A percentile compares a stretch with the other conserved stretches of the same genome.
These are phyloP conservation scores for Steinernema scapterisci DNA, from an alignment of 2,888 invertebrate genomes.

Conservation along the genomic window DNA sequence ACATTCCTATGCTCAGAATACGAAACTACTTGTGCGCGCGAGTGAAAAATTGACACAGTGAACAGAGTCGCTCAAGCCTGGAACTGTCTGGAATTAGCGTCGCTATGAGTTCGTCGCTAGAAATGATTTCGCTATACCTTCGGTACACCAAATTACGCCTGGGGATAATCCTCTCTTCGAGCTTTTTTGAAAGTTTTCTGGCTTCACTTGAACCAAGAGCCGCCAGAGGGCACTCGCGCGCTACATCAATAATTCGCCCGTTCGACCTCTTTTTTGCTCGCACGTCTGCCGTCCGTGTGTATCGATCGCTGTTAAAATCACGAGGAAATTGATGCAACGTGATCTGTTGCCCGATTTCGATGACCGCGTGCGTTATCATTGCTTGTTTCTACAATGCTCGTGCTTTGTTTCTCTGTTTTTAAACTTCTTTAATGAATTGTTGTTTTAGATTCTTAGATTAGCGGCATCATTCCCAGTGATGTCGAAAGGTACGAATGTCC, in stretches of 20 bases:
- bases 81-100: too few species aligned
- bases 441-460: not conserved
- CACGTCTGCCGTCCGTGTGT: not conserved
- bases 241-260: not conserved
- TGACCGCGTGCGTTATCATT: not conserved
- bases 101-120: too few species aligned
- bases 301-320: conserved; percentile 12
- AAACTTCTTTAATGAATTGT: not conserved
- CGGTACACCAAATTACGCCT: too few species aligned
- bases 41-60: too few species aligned
- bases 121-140: too few species aligned
- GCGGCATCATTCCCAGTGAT: not conserved
- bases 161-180: too few species aligned
- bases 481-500: conserved; percentile 22
- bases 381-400: not conserved
- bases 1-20: too few species aligned
- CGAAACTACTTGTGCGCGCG: too few species aligned
- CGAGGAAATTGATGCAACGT: not conserved
- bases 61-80: too few species aligned
- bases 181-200: not conserved
- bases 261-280: not conserved
- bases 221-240: not conserved
- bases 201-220: not conserved
- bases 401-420: not conserved
- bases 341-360: not conserved